A percentile compares a stretch with the other conserved stretches of the same genome.
These are phyloP conservation scores for Pelecanoides urinatrix DNA, from an alignment of 2,113 vertebrate species.

Conservation along the genomic window DNA sequence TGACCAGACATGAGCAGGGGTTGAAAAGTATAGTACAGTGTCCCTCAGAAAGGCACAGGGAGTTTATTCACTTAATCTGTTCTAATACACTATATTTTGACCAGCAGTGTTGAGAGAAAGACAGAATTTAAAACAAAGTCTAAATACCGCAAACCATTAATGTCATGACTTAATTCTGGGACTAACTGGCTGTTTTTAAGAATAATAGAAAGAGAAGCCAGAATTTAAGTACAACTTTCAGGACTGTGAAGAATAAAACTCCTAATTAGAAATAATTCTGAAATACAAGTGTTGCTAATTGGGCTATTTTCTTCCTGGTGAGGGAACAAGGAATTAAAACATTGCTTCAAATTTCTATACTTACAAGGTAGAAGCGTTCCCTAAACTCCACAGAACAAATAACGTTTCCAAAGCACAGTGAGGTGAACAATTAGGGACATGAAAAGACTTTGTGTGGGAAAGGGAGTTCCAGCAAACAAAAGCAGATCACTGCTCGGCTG, in stretches of 20 bases:
- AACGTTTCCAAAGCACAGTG: background rate
- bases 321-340: background rate
- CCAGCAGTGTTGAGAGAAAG: background rate
- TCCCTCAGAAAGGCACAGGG: background rate
- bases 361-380: background rate
- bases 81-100: background rate
- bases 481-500: background rate
- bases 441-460: background rate
- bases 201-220: background rate
- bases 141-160: background rate
- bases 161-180: background rate
- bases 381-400: background rate
- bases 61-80: background rate
- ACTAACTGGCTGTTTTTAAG: background rate
- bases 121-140: background rate
- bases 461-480: background rate
- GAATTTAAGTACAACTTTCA: background rate
- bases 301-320: background rate
- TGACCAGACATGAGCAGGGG: background rate
- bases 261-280: background rate
- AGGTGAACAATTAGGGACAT: background rate
- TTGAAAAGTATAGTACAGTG: background rate
- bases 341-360: background rate
- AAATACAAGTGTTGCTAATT: background rate
- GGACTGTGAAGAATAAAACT: background rate